Evolutionary conservation across 2,113 vertebrate genomes (phyloP).

Genomic region (Camelus dromedarius): DNA sequence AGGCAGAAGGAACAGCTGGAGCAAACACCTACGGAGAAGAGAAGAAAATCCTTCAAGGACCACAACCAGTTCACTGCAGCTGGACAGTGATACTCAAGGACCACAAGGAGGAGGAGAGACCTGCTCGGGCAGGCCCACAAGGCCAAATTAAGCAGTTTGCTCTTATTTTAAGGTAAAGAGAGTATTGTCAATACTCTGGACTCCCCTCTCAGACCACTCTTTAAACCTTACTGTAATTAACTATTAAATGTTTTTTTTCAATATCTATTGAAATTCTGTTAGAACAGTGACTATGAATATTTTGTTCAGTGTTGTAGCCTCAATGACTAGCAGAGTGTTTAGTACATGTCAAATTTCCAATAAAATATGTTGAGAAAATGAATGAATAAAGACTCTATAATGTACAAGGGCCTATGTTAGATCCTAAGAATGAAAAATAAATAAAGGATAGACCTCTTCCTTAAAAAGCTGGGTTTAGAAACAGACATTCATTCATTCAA

Average conservation of each 20-base stretch:
- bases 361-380: background rate
- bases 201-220: background rate
- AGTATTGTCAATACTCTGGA: background rate
- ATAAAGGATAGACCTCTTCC: background rate
- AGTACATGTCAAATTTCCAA: background rate
- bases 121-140: too few species aligned
- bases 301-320: background rate
- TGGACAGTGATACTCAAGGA: background rate
- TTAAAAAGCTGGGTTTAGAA: background rate
- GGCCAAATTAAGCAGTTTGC: background rate
- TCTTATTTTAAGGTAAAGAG: constrained; percentile 3
- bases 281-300: background rate
- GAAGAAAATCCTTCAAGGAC: background rate
- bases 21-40: background rate
- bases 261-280: background rate
- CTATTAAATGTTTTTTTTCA: background rate
- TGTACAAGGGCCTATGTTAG: background rate
- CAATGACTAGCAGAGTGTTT: background rate
- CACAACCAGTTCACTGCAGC: background rate
- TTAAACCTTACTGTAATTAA: background rate
- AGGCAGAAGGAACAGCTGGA: background rate
- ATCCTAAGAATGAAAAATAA: background rate
- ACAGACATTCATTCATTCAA: background rate
- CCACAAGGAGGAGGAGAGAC: too few species aligned
- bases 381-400: background rate